Percentiles rank a stretch among this genome's conserved stretches.
phyloP scores from a whole-genome alignment of 2,888 invertebrate genomes.

The Hypselothyrea guttata region DNA sequence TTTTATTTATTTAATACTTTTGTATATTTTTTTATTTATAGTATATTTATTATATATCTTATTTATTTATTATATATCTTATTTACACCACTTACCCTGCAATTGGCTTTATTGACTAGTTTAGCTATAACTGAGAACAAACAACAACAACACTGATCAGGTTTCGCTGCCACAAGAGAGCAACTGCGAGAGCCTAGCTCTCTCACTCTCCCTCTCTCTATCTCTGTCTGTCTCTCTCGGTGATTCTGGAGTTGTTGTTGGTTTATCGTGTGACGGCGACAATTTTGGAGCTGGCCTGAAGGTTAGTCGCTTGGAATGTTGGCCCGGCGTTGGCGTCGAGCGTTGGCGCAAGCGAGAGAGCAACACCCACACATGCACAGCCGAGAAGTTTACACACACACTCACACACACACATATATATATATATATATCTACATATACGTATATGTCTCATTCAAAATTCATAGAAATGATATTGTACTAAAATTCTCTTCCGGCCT shows the following conservation, averaged over 20 bases:
- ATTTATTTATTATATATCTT: no score
- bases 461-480: conserved; percentile 31
- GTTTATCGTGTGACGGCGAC: conserved; percentile 36
- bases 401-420: conserved; percentile 5
- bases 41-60: no score
- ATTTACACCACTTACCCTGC: no score
- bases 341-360: conserved; percentile 2
- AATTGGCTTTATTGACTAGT: no score
- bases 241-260: conserved; percentile 16
- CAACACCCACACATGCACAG: conserved; percentile 21
- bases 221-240: conserved; percentile 12
- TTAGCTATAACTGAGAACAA: no score
- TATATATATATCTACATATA: no score
- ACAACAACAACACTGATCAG: no score
- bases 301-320: conserved; percentile 70
- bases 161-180: conserved; percentile 24
- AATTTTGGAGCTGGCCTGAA: conserved; percentile 66
- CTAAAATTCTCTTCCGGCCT: conserved; percentile 42
- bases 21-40: no score
- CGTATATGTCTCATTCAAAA: conserved; percentile 35
- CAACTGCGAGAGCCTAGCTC: not conserved
- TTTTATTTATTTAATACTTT: no score
- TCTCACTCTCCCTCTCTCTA: conserved; percentile 17
- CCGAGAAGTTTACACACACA: not conserved
- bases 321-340: conserved; percentile 56